Percentiles rank a stretch among this genome's conserved stretches.
Evolutionary conservation across 2,113 vertebrate species (phyloP).

Genomic region (Cephalopterus ornatus): DNA sequence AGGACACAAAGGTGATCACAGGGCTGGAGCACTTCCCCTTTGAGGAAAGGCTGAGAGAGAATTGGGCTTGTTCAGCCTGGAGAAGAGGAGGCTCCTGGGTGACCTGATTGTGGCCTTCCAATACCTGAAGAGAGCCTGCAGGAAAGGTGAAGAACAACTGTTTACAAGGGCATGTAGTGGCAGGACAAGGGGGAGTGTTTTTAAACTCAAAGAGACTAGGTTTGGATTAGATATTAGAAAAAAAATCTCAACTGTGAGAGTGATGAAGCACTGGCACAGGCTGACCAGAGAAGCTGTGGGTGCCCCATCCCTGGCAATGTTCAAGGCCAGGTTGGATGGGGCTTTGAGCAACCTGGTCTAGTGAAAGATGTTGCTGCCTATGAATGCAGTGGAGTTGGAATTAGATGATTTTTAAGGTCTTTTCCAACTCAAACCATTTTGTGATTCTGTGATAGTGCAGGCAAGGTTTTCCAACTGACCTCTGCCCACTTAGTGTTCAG

Average conservation of each 20-base stretch:
- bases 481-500: accelerated
- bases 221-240: background rate
- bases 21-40: background rate
- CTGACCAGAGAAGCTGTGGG: background rate
- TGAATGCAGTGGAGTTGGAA: background rate
- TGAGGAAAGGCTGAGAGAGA: background rate
- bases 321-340: background rate
- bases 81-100: background rate
- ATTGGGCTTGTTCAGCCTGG: background rate
- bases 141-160: background rate
- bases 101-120: background rate
- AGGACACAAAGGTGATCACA: too few relatives aligned
- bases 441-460: background rate
- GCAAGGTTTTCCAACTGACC: background rate
- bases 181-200: background rate
- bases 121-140: too few relatives aligned
- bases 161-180: accelerated
- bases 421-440: background rate
- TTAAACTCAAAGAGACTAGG: background rate
- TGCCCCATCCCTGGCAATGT: accelerated
- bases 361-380: background rate
- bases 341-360: background rate
- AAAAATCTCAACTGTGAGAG: background rate
- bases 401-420: background rate
- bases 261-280: background rate